phyloP scores from a whole-genome alignment of 2,113 vertebrate species.

The Megaceryle maxima region DNA sequence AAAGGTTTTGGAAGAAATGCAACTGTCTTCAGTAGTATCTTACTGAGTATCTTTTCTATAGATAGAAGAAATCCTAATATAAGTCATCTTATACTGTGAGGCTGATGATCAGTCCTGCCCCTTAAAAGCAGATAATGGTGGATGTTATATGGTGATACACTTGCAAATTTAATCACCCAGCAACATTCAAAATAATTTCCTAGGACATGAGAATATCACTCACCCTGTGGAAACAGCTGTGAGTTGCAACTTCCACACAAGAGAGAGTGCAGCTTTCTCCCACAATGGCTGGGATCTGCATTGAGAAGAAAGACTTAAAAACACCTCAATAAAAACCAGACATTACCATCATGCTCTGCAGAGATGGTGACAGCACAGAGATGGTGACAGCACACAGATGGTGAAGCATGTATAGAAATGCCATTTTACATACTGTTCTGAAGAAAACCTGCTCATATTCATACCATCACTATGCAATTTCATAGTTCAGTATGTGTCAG shows the following conservation, averaged over 20 bases:
- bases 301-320: constrained; percentile 24
- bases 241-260: constrained; percentile 72
- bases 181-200: not conserved
- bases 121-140: not conserved
- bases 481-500: not conserved
- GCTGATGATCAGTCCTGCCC: not conserved
- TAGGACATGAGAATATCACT: not conserved
- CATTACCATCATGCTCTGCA: not conserved
- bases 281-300: constrained; percentile 79
- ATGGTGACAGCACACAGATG: not conserved
- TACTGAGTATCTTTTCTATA: not conserved
- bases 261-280: constrained; percentile 74
- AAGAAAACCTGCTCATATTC: not conserved
- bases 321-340: not conserved
- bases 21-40: not conserved
- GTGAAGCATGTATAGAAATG: not conserved
- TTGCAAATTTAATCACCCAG: not conserved
- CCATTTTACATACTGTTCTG: not conserved
- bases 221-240: constrained; percentile 82
- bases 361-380: not conserved
- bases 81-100: not conserved
- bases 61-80: not conserved
- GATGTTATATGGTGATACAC: not conserved
- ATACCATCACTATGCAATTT: not conserved
- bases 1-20: not conserved